Percentiles rank a stretch among this genome's conserved stretches.
These are phyloP conservation scores for Lagopus muta DNA, from an alignment of 2,113 vertebrate species.

Conservation along the genomic window DNA sequence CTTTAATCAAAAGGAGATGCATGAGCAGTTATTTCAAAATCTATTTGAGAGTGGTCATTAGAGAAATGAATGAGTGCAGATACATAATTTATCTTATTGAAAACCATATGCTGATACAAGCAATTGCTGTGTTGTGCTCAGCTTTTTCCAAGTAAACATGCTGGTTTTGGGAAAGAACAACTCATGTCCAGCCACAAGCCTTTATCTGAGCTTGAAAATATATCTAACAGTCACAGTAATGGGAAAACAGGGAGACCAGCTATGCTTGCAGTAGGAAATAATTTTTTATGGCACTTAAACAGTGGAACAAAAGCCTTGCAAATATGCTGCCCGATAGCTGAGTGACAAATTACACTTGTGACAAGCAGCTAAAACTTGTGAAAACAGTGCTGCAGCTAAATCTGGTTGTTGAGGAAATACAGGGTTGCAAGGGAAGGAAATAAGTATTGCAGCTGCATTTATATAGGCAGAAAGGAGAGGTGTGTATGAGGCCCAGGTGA, in stretches of 20 bases:
- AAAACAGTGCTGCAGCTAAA: background rate
- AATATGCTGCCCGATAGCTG: background rate
- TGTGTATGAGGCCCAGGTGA: background rate
- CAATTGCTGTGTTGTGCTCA: background rate
- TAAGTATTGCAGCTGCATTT: rapidly evolving
- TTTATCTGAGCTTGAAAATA: background rate
- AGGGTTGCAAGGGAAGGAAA: background rate
- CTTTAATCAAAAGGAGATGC: background rate
- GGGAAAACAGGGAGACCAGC: background rate
- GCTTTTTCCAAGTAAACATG: background rate
- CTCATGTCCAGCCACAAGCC: no score
- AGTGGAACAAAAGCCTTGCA: background rate
- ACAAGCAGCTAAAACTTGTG: background rate
- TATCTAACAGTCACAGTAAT: background rate
- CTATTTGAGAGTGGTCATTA: conserved; percentile 11
- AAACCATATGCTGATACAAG: background rate
- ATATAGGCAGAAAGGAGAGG: background rate
- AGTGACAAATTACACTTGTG: background rate
- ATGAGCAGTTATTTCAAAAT: background rate
- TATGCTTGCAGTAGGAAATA: background rate
- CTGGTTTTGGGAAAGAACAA: background rate
- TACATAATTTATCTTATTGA: background rate
- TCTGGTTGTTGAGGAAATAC: rapidly evolving
- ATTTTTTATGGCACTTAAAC: background rate
- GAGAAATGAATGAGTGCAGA: background rate